Evolutionary conservation across 2,888 invertebrate genomes (phyloP).

Genomic region (Luperina nickerlii): DNA sequence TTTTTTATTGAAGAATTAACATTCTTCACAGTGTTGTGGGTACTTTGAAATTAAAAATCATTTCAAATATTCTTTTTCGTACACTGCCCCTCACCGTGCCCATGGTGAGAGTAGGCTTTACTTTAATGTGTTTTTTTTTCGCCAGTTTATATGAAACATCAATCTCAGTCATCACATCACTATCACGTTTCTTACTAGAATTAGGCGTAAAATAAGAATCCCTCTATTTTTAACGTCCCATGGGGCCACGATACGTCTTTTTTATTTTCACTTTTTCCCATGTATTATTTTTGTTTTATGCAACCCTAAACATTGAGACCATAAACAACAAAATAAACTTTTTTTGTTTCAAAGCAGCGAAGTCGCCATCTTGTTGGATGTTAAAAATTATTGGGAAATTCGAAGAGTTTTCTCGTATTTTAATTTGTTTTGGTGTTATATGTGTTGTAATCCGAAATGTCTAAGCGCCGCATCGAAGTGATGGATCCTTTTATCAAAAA

Average conservation of each 20-base stretch:
- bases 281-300: constrained; percentile 3
- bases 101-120: background rate
- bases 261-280: background rate
- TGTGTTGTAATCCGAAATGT: constrained; percentile 90
- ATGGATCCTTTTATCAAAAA: constrained; percentile 95
- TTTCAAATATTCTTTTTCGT: too few relatives aligned
- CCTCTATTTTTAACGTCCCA: background rate
- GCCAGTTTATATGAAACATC: background rate
- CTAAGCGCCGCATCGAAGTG: constrained; percentile 96
- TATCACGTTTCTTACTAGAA: background rate
- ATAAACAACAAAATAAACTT: constrained; percentile 47
- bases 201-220: background rate
- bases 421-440: constrained; percentile 71
- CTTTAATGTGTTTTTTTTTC: background rate
- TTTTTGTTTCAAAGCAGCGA: constrained; percentile 62
- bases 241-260: background rate
- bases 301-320: constrained; percentile 38
- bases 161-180: background rate
- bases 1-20: background rate
- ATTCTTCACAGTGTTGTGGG: too few relatives aligned
- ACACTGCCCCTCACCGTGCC: too few relatives aligned
- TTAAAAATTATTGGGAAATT: constrained; percentile 72
- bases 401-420: constrained; percentile 69
- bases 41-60: background rate
- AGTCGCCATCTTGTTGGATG: constrained; percentile 86